Base-by-base conservation (phyloP, 2,888 invertebrate genomes). In the Folsomia candida region DNA sequence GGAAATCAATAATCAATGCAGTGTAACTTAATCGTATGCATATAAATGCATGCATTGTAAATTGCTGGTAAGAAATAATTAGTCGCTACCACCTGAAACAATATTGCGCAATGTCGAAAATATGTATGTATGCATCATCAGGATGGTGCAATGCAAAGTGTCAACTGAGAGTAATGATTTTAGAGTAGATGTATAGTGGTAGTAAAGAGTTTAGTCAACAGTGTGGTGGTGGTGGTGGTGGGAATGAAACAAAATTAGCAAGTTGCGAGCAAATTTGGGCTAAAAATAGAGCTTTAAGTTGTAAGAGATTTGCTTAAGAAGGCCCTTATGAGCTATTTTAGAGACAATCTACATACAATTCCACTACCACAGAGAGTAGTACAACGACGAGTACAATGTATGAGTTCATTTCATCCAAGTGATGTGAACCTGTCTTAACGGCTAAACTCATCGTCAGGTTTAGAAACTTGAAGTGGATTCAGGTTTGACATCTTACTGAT, bases 241-340 rank as follows among this genome's bases (percentile, higher is more conserved):
- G 54, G 54, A 54, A 54, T 54, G 54, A 37, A 65, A 51, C 57
- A 65, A 65, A 65, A 65, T 65, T 65, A 54, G 65, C 57, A 28
- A 64, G 24, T 64, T 64, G 64, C 29, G 64, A 65, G 65, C 65
- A 65, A 65, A 65, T 65, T n/a, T 65, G 25, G 37, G 25, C 65
- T 65, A 65, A 65, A 65, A 65, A 54, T 65, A 65, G 28, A 65
- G 29, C 51, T 11, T 22, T 64, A 20, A 37, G 47, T 64, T 64
- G 37, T 47, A 47, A 20, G 54, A 54, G 54, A 54, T 54, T 54
- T 20, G 22, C 20, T 54, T 54, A 54, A 54, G 54, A 54, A 37
- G 37, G 37, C 22, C 54, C 54, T 54, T 54, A 54, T 22, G 54
- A 20, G 54, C 6, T 54, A 54, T 54, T 54, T 54, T 54, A 6